Evolutionary conservation across 2,888 invertebrate genomes (phyloP).

Genomic region (Drosophila pseudotalamancana): DNA sequence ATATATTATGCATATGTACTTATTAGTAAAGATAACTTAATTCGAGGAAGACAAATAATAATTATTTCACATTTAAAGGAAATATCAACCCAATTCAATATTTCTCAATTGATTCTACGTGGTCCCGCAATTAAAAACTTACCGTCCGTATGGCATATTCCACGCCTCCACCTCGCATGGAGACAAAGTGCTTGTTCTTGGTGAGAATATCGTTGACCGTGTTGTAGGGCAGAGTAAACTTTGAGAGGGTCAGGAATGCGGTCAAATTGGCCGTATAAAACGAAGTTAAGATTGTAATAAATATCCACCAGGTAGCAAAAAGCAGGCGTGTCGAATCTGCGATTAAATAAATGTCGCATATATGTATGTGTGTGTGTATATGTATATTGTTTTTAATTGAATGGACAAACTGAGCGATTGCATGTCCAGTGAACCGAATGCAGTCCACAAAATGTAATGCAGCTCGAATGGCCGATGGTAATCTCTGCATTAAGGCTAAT

Average conservation of each 20-base stretch:
- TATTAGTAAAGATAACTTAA: no score
- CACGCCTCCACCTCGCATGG: constrained; percentile 88
- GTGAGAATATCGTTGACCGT: constrained; percentile 88
- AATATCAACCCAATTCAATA: no score
- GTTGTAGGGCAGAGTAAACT: constrained; percentile 92
- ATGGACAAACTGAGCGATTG: constrained; percentile 55
- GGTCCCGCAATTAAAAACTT: constrained; percentile 64
- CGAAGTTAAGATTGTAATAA: constrained; percentile 93
- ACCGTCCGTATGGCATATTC: constrained; percentile 88
- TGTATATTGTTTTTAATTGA: constrained; percentile 37
- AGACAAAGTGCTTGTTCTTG: constrained; percentile 89
- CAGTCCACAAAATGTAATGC: constrained; percentile 10
- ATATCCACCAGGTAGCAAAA: constrained; percentile 97
- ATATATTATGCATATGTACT: no score
- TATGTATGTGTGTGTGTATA: constrained; percentile 1
- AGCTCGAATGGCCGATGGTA: constrained; percentile 46
- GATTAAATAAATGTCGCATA: constrained; percentile 50
- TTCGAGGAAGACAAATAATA: no score
- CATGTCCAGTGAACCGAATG: constrained; percentile 41
- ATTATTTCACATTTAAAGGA: no score
- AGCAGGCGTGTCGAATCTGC: constrained; percentile 92
- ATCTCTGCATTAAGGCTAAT: constrained; percentile 63
- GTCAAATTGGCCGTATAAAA: constrained; percentile 96
- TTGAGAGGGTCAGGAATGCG: constrained; percentile 93
- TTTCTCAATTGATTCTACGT: no score